Evolutionary conservation across 2,888 invertebrate genomes (phyloP).

Genomic region (Galeruca laticollis): DNA sequence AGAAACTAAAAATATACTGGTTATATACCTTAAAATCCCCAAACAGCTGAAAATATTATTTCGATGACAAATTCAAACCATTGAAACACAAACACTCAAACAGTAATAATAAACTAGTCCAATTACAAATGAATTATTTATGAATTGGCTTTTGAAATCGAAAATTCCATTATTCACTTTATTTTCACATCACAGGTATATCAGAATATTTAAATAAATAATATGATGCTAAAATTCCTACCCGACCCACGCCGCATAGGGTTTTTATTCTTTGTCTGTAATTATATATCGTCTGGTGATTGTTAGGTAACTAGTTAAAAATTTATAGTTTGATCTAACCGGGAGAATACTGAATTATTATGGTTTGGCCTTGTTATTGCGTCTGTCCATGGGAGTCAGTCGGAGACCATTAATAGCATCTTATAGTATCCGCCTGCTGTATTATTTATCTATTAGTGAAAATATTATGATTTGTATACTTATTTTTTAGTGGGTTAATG

Average conservation of each 20-base stretch:
- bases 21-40: too few species aligned
- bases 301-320: conserved; percentile 27
- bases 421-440: conserved; percentile 20
- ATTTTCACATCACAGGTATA: background rate
- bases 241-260: background rate
- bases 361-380: conserved; percentile 29
- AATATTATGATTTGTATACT: conserved; percentile 3
- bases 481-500: background rate
- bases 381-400: conserved; percentile 17
- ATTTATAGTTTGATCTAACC: conserved; percentile 19
- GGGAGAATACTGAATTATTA: conserved; percentile 23
- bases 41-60: too few species aligned
- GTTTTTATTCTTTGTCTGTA: conserved; percentile 15
- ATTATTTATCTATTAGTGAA: conserved; percentile 6
- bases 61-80: too few species aligned
- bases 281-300: conserved; percentile 15
- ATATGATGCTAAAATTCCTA: background rate
- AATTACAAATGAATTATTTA: too few species aligned
- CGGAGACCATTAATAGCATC: conserved; percentile 26
- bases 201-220: background rate
- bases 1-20: too few species aligned
- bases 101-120: too few species aligned
- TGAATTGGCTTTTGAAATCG: too few species aligned
- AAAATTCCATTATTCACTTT: too few species aligned
- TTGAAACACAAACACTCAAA: too few species aligned